Evolutionary conservation across 1,140 invertebrate species (phyloP).

Genomic region (Panulirus ornatus): DNA sequence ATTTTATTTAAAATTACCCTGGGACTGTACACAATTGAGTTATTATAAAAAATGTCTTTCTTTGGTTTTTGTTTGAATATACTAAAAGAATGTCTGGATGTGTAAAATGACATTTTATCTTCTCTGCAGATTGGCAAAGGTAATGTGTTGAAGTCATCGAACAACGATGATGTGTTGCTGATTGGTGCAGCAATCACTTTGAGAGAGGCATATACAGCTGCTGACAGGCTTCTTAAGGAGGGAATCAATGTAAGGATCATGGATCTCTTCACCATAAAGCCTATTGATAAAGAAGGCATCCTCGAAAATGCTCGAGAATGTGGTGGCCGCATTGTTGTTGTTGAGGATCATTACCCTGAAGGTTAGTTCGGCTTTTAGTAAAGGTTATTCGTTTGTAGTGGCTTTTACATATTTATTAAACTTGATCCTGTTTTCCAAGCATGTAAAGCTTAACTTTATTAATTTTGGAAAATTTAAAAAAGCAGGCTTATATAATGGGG

Average conservation of each 20-base stretch:
- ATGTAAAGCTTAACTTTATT: too few species aligned
- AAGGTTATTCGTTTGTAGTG: not conserved
- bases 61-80: too few species aligned
- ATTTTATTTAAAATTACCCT: too few species aligned
- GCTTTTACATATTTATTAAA: not conserved
- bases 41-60: too few species aligned
- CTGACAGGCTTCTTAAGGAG: constrained; percentile 85
- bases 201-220: constrained; percentile 92
- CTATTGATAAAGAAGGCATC: constrained; percentile 90
- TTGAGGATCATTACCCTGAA: constrained; percentile 98
- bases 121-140: constrained; percentile 84
- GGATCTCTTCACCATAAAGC: constrained; percentile 98
- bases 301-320: constrained; percentile 87
- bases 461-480: too few species aligned
- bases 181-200: constrained; percentile 96
- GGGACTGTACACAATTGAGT: too few species aligned
- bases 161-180: constrained; percentile 88
- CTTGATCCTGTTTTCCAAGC: not conserved
- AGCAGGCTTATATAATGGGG: too few species aligned
- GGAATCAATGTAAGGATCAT: constrained; percentile 88
- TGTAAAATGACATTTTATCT: too few species aligned
- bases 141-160: constrained; percentile 87
- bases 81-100: too few species aligned
- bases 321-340: constrained; percentile 91
- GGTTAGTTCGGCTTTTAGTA: constrained; percentile 80